Percentiles rank a stretch among this genome's conserved stretches.
Evolutionary conservation across 2,113 vertebrate species (phyloP).

Genomic region (Suncus etruscus): DNA sequence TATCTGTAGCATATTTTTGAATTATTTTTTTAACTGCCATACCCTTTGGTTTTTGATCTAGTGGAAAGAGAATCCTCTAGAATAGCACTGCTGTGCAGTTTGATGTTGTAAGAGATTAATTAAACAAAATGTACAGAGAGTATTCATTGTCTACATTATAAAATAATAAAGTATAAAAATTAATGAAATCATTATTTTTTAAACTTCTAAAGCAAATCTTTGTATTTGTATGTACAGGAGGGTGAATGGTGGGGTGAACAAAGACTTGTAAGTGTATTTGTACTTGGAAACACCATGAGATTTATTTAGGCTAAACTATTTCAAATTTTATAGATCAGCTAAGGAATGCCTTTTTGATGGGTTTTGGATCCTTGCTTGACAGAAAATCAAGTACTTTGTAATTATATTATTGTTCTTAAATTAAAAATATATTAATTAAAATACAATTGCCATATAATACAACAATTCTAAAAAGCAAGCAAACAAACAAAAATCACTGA

Average conservation of each 20-base stretch:
- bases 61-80: conserved; percentile 31
- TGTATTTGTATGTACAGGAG: background rate
- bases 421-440: too few relatives aligned
- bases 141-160: background rate
- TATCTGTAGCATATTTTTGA: conserved; percentile 63
- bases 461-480: too few relatives aligned
- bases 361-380: too few relatives aligned
- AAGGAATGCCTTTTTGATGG: background rate
- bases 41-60: conserved; percentile 63
- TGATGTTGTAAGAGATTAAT: conserved; percentile 48
- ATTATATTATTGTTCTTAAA: too few relatives aligned
- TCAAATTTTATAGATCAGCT: background rate
- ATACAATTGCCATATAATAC: too few relatives aligned
- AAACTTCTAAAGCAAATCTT: background rate
- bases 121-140: conserved; percentile 28
- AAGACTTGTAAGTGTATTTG: background rate
- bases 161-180: background rate
- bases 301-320: background rate
- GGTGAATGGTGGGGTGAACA: fast-evolving
- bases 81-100: background rate
- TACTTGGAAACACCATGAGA: background rate
- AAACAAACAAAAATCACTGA: too few relatives aligned
- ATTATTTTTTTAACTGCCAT: conserved; percentile 62
- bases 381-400: too few relatives aligned
- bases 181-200: background rate